Conservation (phyloP, 2,888 invertebrate genomes). For the Theretra japonica region DNA sequence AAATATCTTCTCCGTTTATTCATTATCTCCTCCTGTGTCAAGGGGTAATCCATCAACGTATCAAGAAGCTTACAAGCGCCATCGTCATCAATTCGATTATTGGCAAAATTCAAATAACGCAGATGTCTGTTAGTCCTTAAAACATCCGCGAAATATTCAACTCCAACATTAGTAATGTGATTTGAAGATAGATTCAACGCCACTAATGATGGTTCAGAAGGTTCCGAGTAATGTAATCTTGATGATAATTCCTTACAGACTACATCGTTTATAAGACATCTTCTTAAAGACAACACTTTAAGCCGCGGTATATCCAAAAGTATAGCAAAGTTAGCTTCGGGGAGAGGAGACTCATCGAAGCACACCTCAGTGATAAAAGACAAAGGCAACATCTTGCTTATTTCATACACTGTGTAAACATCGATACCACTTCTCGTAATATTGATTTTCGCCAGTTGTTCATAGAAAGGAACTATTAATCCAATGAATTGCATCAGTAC, state of each 20-base stretch:
- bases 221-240: constrained; percentile 45
- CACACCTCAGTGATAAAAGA: constrained; percentile 58
- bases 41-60: constrained; percentile 55
- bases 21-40: constrained; percentile 54
- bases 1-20: constrained; percentile 44
- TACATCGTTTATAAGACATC: constrained; percentile 59
- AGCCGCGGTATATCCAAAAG: constrained; percentile 50
- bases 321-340: constrained; percentile 51
- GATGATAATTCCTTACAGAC: constrained; percentile 52
- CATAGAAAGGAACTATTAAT: constrained; percentile 47
- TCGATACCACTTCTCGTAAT: constrained; percentile 51
- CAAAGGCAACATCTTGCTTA: constrained; percentile 53
- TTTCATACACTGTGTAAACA: constrained; percentile 53
- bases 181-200: constrained; percentile 66
- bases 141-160: constrained; percentile 55
- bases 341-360: constrained; percentile 55
- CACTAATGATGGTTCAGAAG: constrained; percentile 52
- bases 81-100: constrained; percentile 59
- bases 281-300: constrained; percentile 54
- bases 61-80: constrained; percentile 58
- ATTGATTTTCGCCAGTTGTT: constrained; percentile 50
- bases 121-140: constrained; percentile 65
- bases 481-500: constrained; percentile 54
- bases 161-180: constrained; percentile 65
- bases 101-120: constrained; percentile 66